Evolutionary conservation across 2,797 vertebrate species (phyloP).

Genomic region (Malacoctenus gilli): DNA sequence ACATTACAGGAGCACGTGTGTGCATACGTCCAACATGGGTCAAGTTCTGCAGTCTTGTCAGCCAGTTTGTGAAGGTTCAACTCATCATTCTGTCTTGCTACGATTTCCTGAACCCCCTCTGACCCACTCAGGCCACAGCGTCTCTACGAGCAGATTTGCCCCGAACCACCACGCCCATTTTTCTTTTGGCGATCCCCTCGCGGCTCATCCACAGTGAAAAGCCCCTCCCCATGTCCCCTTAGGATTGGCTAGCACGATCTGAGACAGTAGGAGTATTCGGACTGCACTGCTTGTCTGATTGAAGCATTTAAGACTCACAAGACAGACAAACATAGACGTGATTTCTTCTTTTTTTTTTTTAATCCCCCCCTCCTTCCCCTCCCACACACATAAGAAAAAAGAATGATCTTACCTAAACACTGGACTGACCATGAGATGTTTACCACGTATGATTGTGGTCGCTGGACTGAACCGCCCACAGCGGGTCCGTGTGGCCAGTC

Average conservation of each 20-base stretch:
- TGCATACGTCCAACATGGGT: constrained; percentile 68
- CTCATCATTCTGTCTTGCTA: constrained; percentile 57
- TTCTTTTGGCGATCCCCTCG: constrained; percentile 35
- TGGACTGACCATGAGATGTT: constrained; percentile 78
- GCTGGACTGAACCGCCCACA: constrained; percentile 56
- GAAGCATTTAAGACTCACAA: constrained; percentile 73
- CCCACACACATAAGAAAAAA: constrained; percentile 29
- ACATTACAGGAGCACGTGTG: constrained; percentile 67
- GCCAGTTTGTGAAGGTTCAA: constrained; percentile 72
- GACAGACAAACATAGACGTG: constrained; percentile 61
- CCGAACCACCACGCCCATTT: constrained; percentile 12
- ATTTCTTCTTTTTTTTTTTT: constrained; percentile 14
- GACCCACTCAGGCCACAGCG: constrained; percentile 15
- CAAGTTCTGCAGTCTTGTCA: constrained; percentile 75
- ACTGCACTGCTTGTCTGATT: constrained; percentile 68
- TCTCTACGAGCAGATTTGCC: constrained; percentile 35
- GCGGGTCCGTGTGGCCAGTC: constrained; percentile 49
- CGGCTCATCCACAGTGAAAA: constrained; percentile 36
- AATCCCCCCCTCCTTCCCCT: background rate
- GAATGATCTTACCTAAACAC: constrained; percentile 70
- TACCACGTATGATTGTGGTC: constrained; percentile 62
- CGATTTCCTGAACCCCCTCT: too few relatives aligned
- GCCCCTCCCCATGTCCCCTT: constrained; percentile 26
- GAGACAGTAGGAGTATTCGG: constrained; percentile 45
- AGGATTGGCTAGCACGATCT: constrained; percentile 29